These are phyloP conservation scores for Trissonchulus sp. DNA, from an alignment of 2,888 invertebrate species.

Conservation along the genomic window DNA sequence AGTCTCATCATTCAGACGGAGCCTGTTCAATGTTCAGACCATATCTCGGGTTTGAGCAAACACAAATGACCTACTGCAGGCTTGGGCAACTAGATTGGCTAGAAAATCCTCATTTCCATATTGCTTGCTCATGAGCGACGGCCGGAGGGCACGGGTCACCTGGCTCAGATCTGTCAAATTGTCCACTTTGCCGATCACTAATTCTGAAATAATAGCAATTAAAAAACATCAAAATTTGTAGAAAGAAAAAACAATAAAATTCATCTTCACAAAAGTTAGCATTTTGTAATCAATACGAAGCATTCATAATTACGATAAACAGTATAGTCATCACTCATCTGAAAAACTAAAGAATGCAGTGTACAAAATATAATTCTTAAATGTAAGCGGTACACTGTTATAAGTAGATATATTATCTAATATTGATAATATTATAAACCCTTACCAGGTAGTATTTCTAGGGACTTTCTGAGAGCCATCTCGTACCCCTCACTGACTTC, in stretches of 20 bases:
- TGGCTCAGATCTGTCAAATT: constrained; percentile 63
- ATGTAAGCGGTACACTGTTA: not conserved
- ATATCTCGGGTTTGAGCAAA: not conserved
- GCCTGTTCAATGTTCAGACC: not conserved
- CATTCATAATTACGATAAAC: no score
- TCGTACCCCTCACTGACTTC: constrained; percentile 96
- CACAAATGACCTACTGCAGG: constrained; percentile 61
- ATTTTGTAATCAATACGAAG: no score
- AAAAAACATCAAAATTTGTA: not conserved
- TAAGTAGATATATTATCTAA: constrained; percentile 1
- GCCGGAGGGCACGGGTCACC: constrained; percentile 65
- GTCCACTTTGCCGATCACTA: constrained; percentile 62
- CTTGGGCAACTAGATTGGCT: constrained; percentile 72
- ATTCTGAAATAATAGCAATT: constrained; percentile 40
- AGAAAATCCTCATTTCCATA: constrained; percentile 93
- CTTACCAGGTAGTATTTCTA: constrained; percentile 72
- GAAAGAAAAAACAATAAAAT: not conserved
- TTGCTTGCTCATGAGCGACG: constrained; percentile 92
- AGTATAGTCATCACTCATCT: no score
- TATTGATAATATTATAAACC: no score
- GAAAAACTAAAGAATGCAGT: no score
- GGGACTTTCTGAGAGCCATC: constrained; percentile 74
- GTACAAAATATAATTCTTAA: no score
- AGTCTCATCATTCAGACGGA: not conserved
- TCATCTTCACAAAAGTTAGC: not conserved